Base-by-base conservation (phyloP, 2,113 vertebrate genomes). In the Pimephales promelas region DNA sequence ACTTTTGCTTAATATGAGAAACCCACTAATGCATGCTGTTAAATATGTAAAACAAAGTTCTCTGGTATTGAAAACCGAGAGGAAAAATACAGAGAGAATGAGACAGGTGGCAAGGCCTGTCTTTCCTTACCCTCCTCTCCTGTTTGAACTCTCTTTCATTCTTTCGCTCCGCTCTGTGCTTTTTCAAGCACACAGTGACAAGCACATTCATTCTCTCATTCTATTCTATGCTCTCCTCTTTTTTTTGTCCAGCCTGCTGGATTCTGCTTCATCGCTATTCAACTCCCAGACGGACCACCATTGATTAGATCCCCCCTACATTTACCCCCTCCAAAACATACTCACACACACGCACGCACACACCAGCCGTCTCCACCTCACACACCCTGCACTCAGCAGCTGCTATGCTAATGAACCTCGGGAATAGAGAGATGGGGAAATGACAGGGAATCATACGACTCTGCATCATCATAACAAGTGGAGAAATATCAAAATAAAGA, bases 331-430 rank as follows among this genome's bases (percentile, higher is more conserved):
- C 84, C 88, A 87, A 79, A 81, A 83, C 81, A 85, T 57, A 84
- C 83, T 43, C 82, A 79, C 86, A 79, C 82, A 82, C 72, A 75
- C 75, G 79, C 74, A 83, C 62, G 52, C 81, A 79, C 62, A 68
- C 81, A 92, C 94, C 88, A 92, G 94, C 93, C 94, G 93, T 92
- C 95, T 94, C 94, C 88, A 92, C 93, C 95, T 93, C 95, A 31
- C 45, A 92, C 94, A 88, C 92, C 94, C 93, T 94, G 93, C 95
- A 94, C 91, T 86, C 88, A 94, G 96, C 98, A 98, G 97, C 98
- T 98, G 97, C 96, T 97, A 98, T 98, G 98, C 96, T 98, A 98
- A 98, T 98, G 92, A 90, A 89, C 89, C 90, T 86, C 90, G 88
- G 88, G 88, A 87, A 88, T 89, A 88, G 88, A 87, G 88, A 86